Conservation (phyloP, 2,113 vertebrate species). For the Hepsetus odoe region DNA sequence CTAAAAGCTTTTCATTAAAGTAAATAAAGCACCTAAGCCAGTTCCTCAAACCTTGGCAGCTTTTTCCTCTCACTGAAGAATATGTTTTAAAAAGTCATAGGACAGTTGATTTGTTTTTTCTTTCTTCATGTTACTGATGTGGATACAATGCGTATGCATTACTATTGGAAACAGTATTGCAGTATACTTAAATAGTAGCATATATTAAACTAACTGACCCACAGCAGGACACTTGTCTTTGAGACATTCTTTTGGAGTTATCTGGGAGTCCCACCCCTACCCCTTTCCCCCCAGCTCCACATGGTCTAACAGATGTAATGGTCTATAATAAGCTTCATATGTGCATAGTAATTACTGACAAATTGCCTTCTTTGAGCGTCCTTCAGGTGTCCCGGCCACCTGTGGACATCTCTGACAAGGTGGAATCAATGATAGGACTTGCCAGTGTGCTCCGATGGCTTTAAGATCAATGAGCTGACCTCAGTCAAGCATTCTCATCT, state of each 20-base stretch:
- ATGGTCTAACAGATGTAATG: conserved; percentile 18
- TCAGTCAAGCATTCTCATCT: neutral
- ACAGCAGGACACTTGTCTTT: conserved; percentile 3
- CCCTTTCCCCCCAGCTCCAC: neutral
- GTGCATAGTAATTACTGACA: conserved; percentile 32
- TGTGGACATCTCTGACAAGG: conserved; percentile 17
- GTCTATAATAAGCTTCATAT: conserved; percentile 27
- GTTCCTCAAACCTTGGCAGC: conserved; percentile 26
- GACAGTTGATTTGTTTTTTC: no score
- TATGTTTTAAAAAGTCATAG: conserved; percentile 30
- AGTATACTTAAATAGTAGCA: no score
- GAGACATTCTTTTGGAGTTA: neutral
- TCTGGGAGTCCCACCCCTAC: neutral
- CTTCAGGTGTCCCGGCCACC: conserved; percentile 39
- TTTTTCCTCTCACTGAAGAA: conserved; percentile 5
- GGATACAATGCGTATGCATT: neutral
- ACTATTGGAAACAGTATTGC: neutral
- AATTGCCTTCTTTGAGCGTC: conserved; percentile 17
- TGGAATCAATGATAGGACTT: conserved; percentile 35
- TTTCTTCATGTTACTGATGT: neutral
- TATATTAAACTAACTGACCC: neutral
- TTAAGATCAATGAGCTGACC: conserved; percentile 28
- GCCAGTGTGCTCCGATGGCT: neutral
- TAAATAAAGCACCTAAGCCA: conserved; percentile 39
- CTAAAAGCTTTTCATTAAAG: conserved; percentile 61